A percentile compares a stretch with the other conserved stretches of the same genome.
phyloP scores from a whole-genome alignment of 1,140 invertebrate genomes.

The Bombus sylvicola region DNA sequence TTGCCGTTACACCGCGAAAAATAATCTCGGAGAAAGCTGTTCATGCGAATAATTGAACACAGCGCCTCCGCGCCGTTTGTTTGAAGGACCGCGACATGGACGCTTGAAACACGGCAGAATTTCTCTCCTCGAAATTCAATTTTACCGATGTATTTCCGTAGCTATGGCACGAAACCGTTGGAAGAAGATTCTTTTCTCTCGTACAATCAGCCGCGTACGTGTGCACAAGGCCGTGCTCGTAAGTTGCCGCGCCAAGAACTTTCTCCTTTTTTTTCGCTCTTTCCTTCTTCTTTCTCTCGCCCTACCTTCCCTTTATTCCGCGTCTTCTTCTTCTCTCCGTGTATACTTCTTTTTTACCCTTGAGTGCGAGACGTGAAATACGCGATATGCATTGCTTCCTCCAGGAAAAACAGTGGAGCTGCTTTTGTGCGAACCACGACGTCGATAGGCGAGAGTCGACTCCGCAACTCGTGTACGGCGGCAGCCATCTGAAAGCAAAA shows the following conservation, averaged over 20 bases:
- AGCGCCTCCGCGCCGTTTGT: neutral
- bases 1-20: neutral
- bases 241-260: conserved; percentile 5
- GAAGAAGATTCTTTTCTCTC: conserved; percentile 14
- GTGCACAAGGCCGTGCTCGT: conserved; percentile 1
- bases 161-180: neutral
- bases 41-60: conserved; percentile 5
- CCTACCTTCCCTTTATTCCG: conserved; percentile 17
- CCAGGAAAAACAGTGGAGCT: conserved; percentile 25
- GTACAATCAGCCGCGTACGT: conserved; percentile 29
- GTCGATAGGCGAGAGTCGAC: conserved; percentile 10
- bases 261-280: conserved; percentile 28
- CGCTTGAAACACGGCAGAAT: neutral
- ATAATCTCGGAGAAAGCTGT: neutral
- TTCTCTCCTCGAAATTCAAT: conserved; percentile 30
- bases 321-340: conserved; percentile 15
- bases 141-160: conserved; percentile 14
- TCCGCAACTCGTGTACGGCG: conserved; percentile 32
- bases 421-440: conserved; percentile 46
- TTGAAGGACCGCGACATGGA: too few species aligned
- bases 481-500: conserved; percentile 68
- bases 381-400: conserved; percentile 30
- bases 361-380: conserved; percentile 35
- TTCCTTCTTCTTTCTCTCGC: conserved; percentile 28
- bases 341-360: neutral